Conservation (phyloP, 2,888 invertebrate species). For the Silvanus unidentatus region DNA sequence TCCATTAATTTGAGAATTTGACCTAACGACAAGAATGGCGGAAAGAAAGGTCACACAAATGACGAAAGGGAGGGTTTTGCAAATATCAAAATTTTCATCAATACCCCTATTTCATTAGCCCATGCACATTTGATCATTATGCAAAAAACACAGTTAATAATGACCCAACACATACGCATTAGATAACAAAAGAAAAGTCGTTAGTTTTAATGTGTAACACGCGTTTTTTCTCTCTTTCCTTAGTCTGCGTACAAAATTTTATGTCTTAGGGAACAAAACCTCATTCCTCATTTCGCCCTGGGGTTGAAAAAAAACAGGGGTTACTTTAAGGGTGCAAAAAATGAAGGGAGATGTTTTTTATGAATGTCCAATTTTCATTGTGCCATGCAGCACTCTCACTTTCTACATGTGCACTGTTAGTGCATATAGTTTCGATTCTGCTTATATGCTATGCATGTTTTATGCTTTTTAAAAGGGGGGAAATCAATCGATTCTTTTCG, state of each 20-base stretch:
- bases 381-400: conserved; percentile 22
- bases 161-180: too few species aligned
- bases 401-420: too few species aligned
- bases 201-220: conserved; percentile 31
- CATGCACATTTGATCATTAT: too few species aligned
- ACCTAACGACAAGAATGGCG: too few species aligned
- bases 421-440: conserved; percentile 36
- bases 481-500: conserved; percentile 45
- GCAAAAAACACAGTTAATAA: too few species aligned
- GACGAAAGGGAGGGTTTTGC: too few species aligned
- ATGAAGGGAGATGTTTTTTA: conserved; percentile 43
- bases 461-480: conserved; percentile 18
- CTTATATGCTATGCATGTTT: conserved; percentile 25
- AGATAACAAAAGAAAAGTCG: conserved; percentile 22
- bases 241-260: conserved; percentile 29
- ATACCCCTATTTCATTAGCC: too few species aligned
- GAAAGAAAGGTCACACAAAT: too few species aligned
- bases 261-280: conserved; percentile 30
- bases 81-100: too few species aligned
- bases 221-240: conserved; percentile 19
- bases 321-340: conserved; percentile 39
- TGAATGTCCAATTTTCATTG: conserved; percentile 42
- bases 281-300: conserved; percentile 29
- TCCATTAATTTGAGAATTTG: too few species aligned
- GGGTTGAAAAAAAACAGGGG: conserved; percentile 26